phyloP scores from a whole-genome alignment of 2,113 vertebrate genomes.

The Myanophis thanlyinensis region DNA sequence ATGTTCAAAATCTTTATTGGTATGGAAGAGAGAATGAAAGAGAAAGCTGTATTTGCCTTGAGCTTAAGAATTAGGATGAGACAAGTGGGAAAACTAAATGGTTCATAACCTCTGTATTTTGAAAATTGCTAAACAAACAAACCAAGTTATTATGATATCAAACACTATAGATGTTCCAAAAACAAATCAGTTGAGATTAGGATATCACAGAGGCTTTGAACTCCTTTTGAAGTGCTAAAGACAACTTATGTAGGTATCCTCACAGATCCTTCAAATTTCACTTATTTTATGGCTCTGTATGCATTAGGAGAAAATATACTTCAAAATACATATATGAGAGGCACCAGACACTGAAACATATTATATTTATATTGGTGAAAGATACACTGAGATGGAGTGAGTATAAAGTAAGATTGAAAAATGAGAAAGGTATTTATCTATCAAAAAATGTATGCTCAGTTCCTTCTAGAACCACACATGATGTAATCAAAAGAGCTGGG shows the following conservation, averaged over 20 bases:
- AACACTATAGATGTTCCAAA: neutral
- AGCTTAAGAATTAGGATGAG: neutral
- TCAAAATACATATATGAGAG: neutral
- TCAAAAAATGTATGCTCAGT: neutral
- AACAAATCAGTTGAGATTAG: neutral
- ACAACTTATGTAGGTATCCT: neutral
- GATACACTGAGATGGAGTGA: neutral
- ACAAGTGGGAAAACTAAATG: neutral
- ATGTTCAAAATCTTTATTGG: neutral
- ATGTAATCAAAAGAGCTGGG: neutral
- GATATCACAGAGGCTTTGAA: neutral
- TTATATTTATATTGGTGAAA: neutral
- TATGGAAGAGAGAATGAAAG: neutral
- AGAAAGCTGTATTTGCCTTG: neutral
- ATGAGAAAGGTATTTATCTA: neutral
- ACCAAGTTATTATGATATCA: neutral
- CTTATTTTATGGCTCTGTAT: neutral
- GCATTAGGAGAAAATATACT: neutral
- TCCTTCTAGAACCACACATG: neutral
- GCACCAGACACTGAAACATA: neutral
- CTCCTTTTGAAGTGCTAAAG: neutral
- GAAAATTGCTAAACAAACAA: neutral
- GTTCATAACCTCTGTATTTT: neutral
- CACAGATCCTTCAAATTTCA: neutral
- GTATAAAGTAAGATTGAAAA: neutral